Base-by-base conservation (phyloP, 1,140 invertebrate species). In the Agrypnia vestita region DNA sequence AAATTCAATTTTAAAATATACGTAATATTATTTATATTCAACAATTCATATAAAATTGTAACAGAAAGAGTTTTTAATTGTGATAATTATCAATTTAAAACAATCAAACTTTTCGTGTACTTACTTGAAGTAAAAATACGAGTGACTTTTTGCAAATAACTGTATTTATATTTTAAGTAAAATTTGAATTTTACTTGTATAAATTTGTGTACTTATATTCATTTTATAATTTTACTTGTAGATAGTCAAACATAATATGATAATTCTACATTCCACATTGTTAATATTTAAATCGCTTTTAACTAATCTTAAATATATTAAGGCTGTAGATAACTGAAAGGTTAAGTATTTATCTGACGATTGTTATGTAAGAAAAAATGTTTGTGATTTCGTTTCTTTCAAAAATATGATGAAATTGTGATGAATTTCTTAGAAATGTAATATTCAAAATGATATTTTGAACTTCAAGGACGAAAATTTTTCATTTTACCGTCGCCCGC, bases 301-400 rank as follows among this genome's bases (percentile, higher is more conserved):
- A 71, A 51, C 13, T 53, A 71, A 35, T 53, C 17, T 49, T 71
- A 49, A 51, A 12, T 71, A 21, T 19, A 71, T 10, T 71, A 71
- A 51, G 44, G 25, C 17, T 71, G 67, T 71, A 71, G 67, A 71
- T 71, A 71, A 71, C 67, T 71, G 67, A 71, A 71, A 71, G 67
- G 47, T 71, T 71, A 71, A 47, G 49, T 25, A 71, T 71, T 71
- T 9, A 71, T 67, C 15, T 44, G 13, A 44, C 62, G 62, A 44
- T 43, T 44, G 13, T 46, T 67, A 44, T 19, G 25, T 35, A 35
- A 35, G 25, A 35, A 35, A 35, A 35, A 35, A 35, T 6, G 1
- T 35, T 35, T 35, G 25, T 35, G 25, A 35, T 35, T 43, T 67
- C 62, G n/a, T 64, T 64, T 67, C 35, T 67, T 67, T 67, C 43